Base-by-base conservation (phyloP, 2,888 invertebrate species). In the Steinernema carpocapsae region DNA sequence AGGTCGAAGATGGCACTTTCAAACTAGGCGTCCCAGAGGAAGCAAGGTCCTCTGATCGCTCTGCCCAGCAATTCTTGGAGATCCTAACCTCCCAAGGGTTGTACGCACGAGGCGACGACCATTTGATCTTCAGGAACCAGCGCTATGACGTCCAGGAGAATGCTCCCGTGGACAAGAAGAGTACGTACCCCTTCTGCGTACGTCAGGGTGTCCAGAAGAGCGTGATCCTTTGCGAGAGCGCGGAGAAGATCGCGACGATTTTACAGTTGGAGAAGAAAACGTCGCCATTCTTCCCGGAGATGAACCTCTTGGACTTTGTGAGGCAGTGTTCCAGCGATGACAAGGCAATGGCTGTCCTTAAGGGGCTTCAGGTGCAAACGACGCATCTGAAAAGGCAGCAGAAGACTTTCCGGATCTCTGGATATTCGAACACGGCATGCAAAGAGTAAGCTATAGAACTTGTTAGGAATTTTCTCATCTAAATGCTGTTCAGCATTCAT, bases 281-380 rank as follows among this genome's bases (percentile, higher is more conserved):
- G 56, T 19, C 56, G 26, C 6, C 56, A 10, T 56, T 56, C 56
- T 56, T 56, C 56, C 56, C 56, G 4, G 22, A 22, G 6, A 56
- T 26, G 24, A 12, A 4, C 6, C 2, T 56, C 26, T 6, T 3
- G n/a, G 17, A 26, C 56, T 56, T 26, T 26, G 56, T 26, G 6
- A 26, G 14, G 26, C 22, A 56, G 4, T 56, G 22, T 6, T 19
- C n/a, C n/a, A 26, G 56, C 56, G 12, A 6, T 26, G 4, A 22
- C 6, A 56, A 22, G 19, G 14, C 4, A 22, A 26, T 24, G 4
- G 6, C 22, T 22, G 4, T 56, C 19, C 19, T 72, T 14, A n/a
- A n/a, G 29, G 72, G 51, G 14, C 48, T 72, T 26, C 26, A 48
- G 32, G 72, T 72, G 37, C 22, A n/a, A 26, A 72, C 72, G 24